Evolutionary conservation across 2,797 vertebrate genomes (phyloP), one percentile per base, ranked within the genome.

Genomic region (Ceyx erithaca): DNA sequence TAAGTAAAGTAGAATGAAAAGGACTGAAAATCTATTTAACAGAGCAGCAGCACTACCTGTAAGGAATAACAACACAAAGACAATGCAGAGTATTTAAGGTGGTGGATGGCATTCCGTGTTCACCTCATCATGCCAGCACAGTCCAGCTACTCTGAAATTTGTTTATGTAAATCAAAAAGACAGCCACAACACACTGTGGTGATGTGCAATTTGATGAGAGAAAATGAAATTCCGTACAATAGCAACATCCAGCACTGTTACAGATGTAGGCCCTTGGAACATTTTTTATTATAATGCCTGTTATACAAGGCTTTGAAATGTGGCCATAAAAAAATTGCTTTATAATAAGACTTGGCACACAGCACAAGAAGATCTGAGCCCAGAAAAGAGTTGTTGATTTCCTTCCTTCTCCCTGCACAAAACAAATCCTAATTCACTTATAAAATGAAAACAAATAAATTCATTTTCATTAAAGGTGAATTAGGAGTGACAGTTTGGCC

Each of bases 381-480:
- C 37, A 61, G 58, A 77, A 80, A 46, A 71, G 16, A 79, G 33
- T 37, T 66, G 68, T 26, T 85, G 59, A 75, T 89, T 87, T 85
- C 14, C 23, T 71, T 80, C 70, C 33, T 78, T 69, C 66, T 77
- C 45, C 35, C 13, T 5, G 21, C 31, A 40, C 73, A 83, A 41
- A 70, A n/a, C 12, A 68, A 93, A 75, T 76, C n/a, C 49, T 69
- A 87, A 94, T 93, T 83, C 33, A 83, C 63, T 91, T 91, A 61
- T 7, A 33, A 87, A 90, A 69, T 14, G 15, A 41, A 49, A 93
- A 61, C 40, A 94, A 86, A 89, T 55, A 90, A 89, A 90, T 80
- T 57, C 4, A 63, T 85, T 93, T 87, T 75, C 76, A 93, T 93
- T 93, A 85, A 78, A 83, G 80, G 67, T 45, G 12, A 92, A 92